These are phyloP conservation scores for Phrynocephalus forsythii DNA, from an alignment of 2,797 vertebrate genomes.

Conservation along the genomic window DNA sequence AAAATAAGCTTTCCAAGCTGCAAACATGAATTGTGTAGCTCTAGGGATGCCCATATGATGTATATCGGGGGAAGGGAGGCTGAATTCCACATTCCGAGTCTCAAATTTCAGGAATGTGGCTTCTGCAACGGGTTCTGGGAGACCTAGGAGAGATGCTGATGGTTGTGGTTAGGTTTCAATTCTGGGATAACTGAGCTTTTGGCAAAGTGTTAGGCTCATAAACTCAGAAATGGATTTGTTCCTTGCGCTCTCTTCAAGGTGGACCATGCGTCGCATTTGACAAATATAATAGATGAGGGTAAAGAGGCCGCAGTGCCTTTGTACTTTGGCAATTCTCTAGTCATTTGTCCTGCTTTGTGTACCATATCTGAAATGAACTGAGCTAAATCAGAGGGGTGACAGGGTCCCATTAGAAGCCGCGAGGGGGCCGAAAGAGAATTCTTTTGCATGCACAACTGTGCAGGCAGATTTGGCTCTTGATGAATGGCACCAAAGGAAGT, in stretches of 20 bases:
- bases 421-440: neutral
- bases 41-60: neutral
- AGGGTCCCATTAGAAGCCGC: conserved; percentile 14
- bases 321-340: conserved; percentile 1
- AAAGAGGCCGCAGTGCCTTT: neutral
- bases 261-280: conserved; percentile 11
- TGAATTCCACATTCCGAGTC: neutral
- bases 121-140: neutral
- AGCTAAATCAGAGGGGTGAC: conserved; percentile 27
- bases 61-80: too few species aligned
- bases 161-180: neutral
- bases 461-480: neutral
- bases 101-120: neutral
- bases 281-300: neutral
- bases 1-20: too few species aligned
- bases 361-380: conserved; percentile 13
- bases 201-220: neutral
- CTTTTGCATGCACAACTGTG: neutral
- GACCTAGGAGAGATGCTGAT: neutral
- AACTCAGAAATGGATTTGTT: neutral
- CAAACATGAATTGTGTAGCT: too few species aligned
- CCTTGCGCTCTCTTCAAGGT: neutral
- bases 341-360: conserved; percentile 28
- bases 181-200: neutral
- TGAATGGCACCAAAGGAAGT: neutral